phyloP scores from a whole-genome alignment of 2,113 vertebrate species.

The Osmerus eperlanus region DNA sequence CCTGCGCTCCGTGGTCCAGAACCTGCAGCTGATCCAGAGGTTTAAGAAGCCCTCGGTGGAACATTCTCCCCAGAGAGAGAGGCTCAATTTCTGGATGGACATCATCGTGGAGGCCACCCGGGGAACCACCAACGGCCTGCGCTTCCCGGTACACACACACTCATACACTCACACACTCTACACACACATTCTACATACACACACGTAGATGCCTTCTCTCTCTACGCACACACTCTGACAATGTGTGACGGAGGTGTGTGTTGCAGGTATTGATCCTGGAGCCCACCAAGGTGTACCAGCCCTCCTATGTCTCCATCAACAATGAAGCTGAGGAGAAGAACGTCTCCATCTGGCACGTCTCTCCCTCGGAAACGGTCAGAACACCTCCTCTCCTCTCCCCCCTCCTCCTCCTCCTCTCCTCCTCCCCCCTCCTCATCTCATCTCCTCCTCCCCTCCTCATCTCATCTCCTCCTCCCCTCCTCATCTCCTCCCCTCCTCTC shows the following conservation, averaged over 20 bases:
- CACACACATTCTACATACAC: background rate
- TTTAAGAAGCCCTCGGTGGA: conserved; percentile 86
- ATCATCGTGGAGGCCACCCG: conserved; percentile 92
- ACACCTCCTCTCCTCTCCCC: too few relatives aligned
- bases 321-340: conserved; percentile 89
- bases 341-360: conserved; percentile 90
- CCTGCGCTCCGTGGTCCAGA: conserved; percentile 89
- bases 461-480: background rate
- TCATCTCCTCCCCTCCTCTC: background rate
- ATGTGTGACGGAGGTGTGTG: background rate
- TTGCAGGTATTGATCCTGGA: conserved; percentile 90
- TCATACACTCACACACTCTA: background rate
- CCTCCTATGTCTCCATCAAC: conserved; percentile 92
- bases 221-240: background rate
- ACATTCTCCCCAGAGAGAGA: conserved; percentile 83
- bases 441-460: background rate
- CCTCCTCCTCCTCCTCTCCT: too few relatives aligned
- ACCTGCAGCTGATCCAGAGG: conserved; percentile 86
- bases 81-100: conserved; percentile 95
- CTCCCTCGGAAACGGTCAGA: conserved; percentile 83
- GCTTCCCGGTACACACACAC: conserved; percentile 83
- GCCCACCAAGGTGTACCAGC: conserved; percentile 89
- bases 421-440: background rate
- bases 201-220: background rate
- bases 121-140: conserved; percentile 79